These are phyloP conservation scores for Coecobrya sp. DNA, from an alignment of 2,888 invertebrate genomes.

Conservation along the genomic window DNA sequence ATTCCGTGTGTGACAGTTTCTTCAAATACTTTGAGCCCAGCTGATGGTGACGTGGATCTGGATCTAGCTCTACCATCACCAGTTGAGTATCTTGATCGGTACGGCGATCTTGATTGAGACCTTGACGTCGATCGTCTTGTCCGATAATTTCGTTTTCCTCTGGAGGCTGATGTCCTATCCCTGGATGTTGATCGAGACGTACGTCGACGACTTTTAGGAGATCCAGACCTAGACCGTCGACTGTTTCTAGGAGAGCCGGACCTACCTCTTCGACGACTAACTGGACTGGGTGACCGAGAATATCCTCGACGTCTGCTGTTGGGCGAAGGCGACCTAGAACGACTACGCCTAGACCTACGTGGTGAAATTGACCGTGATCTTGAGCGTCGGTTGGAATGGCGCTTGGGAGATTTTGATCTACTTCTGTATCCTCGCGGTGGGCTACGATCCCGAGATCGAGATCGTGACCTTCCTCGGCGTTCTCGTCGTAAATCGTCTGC, in stretches of 20 bases:
- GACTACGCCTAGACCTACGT: neutral
- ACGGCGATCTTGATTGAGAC: conserved; percentile 15
- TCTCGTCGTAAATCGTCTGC: neutral
- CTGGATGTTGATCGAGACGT: conserved; percentile 55
- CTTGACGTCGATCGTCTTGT: conserved; percentile 8
- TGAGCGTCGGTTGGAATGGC: neutral
- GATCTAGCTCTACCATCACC: neutral
- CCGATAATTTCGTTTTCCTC: neutral
- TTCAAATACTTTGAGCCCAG: neutral
- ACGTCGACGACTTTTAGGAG: conserved; percentile 35
- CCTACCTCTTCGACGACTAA: neutral
- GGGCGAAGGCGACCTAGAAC: conserved; percentile 18
- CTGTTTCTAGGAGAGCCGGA: conserved; percentile 29
- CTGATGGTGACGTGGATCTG: neutral
- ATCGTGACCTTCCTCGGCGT: conserved; percentile 9
- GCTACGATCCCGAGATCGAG: conserved; percentile 27
- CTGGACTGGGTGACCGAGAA: conserved; percentile 38
- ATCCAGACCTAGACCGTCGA: conserved; percentile 14
- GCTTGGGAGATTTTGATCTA: conserved; percentile 48
- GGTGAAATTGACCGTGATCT: conserved; percentile 11
- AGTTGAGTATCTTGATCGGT: neutral
- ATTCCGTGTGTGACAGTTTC: conserved; percentile 58
- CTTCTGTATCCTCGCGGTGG: neutral
- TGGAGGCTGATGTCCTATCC: conserved; percentile 8
- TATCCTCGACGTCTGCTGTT: neutral